Conservation (phyloP, 2,113 vertebrate species). For the Formicarius rufipectus region DNA sequence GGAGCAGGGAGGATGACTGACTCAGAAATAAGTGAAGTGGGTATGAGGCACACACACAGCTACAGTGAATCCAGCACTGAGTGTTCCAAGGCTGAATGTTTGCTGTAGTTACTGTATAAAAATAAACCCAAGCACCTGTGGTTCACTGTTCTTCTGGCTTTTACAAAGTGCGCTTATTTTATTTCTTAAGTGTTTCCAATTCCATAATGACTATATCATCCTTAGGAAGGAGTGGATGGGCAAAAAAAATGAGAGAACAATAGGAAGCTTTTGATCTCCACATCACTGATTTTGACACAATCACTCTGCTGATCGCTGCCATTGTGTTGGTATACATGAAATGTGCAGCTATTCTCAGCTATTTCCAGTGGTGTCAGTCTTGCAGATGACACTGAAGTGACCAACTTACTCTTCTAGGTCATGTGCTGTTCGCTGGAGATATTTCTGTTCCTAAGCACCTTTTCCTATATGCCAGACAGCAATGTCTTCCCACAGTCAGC, state of each 20-base stretch:
- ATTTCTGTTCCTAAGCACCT: neutral
- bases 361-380: neutral
- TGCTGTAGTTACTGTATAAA: neutral
- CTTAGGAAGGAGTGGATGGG: neutral
- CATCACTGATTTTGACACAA: neutral
- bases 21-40: slow-evolving; percentile 29
- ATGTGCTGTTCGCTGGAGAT: neutral
- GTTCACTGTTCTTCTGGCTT: neutral
- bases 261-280: neutral
- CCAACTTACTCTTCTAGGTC: neutral
- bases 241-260: neutral
- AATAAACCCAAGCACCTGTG: neutral
- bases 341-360: neutral
- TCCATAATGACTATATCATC: neutral
- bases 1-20: neutral
- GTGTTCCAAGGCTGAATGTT: neutral
- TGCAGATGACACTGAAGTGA: neutral
- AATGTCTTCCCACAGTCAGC: neutral
- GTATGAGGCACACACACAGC: neutral
- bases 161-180: neutral
- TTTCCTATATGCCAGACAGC: neutral
- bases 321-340: neutral
- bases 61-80: neutral
- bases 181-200: neutral
- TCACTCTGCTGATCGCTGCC: neutral